Evolutionary conservation across 2,113 vertebrate genomes (phyloP), one percentile per base, ranked within the genome.

Genomic region (Bostrychus sinensis): DNA sequence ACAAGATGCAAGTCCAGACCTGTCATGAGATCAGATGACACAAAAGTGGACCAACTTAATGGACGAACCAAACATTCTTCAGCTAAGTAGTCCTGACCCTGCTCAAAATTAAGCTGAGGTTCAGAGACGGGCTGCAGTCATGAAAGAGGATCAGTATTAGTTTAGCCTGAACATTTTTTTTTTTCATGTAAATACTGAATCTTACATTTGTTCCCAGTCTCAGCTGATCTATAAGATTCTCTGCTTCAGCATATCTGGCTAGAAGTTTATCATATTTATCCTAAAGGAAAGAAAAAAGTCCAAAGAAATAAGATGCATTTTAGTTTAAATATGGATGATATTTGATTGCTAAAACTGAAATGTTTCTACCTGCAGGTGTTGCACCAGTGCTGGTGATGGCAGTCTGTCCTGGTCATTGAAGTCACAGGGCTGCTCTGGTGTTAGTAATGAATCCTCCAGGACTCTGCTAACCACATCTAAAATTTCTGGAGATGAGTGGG

Each of bases 321-420:
- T 32, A 32, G 5, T 32, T 32, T 2, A 5, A 32, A n/a, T n/a
- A n/a, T 19, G n/a, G 11, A 3, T 23, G 12, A 22, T 46, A 13
- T 12, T 12, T 14, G 10, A 23, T 14, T 25, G 39, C 7, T 43
- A 20, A 48, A 62, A 4, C 45, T 23, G 50, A 25, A 50, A 32
- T n/a, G 3, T 19, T 30, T 46, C 30, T 45, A 97, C 95, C 95
- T 95, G 89, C 57, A 85, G 69, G 36, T 89, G 88, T 74, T 70
- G 75, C 12, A 80, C 53, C 32, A 81, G 16, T 59, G 84, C 87
- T 64, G 85, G 62, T 16, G 30, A n/a, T 75, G 68, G 60, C 16
- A 81, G 84, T 5, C 66, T 66, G 17, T 79, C 68, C 37, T 73
- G 59, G 7, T 88, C 83, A 75, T 36, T 66, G 70, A 85, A 82